A percentile compares a stretch with the other conserved stretches of the same genome.
phyloP scores from a whole-genome alignment of 2,888 invertebrate species.

The Thelaira solivaga region DNA sequence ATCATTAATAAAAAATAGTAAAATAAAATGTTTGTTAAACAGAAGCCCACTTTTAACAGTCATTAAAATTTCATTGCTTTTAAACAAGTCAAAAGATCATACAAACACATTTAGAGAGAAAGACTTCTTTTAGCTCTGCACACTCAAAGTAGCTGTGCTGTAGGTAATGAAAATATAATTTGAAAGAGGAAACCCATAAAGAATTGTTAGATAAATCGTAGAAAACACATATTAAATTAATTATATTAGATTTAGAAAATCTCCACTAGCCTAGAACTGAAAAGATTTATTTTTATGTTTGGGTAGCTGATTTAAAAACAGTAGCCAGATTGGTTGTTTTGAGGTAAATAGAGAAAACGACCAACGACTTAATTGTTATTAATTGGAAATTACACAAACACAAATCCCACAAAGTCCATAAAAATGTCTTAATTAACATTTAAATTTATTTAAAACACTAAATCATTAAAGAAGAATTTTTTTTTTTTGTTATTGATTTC shows the following conservation, averaged over 20 bases:
- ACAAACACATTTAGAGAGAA: too few relatives aligned
- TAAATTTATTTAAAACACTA: conserved; percentile 56
- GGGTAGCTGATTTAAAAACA: conserved; percentile 50
- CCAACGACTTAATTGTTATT: conserved; percentile 58
- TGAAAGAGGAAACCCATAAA: not conserved
- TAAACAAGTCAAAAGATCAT: not conserved
- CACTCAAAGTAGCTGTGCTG: not conserved
- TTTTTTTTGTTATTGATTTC: conserved; percentile 34
- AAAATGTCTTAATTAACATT: conserved; percentile 62
- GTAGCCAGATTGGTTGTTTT: conserved; percentile 42
- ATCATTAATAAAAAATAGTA: not conserved
- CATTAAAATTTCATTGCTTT: not conserved
- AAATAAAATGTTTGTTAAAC: conserved; percentile 1
- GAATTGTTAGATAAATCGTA: conserved; percentile 20
- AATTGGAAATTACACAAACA: conserved; percentile 36
- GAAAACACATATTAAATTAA: conserved; percentile 56
- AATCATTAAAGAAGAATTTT: conserved; percentile 33
- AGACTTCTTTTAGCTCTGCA: too few relatives aligned
- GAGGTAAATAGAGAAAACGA: too few relatives aligned
- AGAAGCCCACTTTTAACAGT: not conserved
- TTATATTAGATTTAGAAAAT: conserved; percentile 31
- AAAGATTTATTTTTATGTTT: conserved; percentile 8
- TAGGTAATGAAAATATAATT: conserved; percentile 5
- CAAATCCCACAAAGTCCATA: conserved; percentile 36
- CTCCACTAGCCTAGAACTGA: conserved; percentile 1